Evolutionary conservation across 2,888 invertebrate genomes (phyloP).

Genomic region (Andrena haemorrhoa): DNA sequence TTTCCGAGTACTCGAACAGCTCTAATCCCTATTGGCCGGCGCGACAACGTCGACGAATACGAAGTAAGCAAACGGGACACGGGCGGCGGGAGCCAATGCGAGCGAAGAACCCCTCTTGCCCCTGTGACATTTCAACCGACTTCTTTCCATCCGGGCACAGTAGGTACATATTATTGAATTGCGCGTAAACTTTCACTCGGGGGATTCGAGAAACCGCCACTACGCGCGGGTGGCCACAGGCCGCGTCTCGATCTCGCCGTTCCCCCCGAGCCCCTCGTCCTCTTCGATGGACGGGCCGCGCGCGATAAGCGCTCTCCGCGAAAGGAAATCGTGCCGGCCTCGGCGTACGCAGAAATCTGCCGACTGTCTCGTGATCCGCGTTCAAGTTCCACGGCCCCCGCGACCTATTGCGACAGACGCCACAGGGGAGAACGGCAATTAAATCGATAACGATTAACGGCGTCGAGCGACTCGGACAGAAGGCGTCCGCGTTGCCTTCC

Average conservation of each 20-base stretch:
- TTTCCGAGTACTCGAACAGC: no score
- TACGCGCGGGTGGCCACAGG: slow-evolving; percentile 16
- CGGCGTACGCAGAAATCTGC: slow-evolving; percentile 57
- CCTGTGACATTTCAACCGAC: no score
- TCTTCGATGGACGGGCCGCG: not conserved
- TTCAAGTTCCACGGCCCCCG: slow-evolving; percentile 73
- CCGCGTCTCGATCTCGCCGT: not conserved
- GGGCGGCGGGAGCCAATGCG: no score
- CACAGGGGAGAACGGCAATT: slow-evolving; percentile 81
- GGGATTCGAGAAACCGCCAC: not conserved
- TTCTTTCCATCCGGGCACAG: no score
- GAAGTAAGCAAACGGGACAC: no score
- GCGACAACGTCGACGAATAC: no score
- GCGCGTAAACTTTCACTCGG: not conserved
- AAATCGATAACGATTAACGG: slow-evolving; percentile 72
- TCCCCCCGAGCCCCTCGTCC: not conserved
- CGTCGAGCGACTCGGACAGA: slow-evolving; percentile 22
- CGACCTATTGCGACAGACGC: slow-evolving; percentile 80
- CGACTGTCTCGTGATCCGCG: slow-evolving; percentile 74
- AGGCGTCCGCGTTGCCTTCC: slow-evolving; percentile 40
- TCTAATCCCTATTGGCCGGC: no score
- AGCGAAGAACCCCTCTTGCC: no score
- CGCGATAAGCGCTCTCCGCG: slow-evolving; percentile 10
- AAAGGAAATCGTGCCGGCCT: slow-evolving; percentile 31
- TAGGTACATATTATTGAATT: not conserved